phyloP scores from a whole-genome alignment of 92 coral and sea anemone genomes.

The Palythoa grandis region DNA sequence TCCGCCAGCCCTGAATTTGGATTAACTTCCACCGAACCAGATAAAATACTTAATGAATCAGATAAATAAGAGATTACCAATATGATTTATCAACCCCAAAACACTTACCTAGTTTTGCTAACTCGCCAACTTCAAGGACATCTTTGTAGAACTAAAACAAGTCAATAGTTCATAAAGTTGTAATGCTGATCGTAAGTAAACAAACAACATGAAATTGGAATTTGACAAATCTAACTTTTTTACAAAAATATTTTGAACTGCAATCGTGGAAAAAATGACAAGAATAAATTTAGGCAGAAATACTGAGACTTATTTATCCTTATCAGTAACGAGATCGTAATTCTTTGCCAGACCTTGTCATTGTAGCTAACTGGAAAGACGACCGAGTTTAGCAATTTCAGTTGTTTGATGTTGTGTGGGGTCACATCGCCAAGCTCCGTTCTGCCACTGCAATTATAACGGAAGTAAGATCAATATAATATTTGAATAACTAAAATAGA shows the following conservation, averaged over 20 bases:
- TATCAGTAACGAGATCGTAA: not conserved
- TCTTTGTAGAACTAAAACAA: constrained; percentile 92
- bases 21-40: not conserved
- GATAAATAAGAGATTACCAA: not conserved
- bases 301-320: not conserved
- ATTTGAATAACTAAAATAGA: not conserved
- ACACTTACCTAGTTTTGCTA: constrained; percentile 90
- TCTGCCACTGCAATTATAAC: constrained; percentile 59
- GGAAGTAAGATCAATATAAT: not conserved
- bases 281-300: not conserved
- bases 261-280: not conserved
- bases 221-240: not conserved
- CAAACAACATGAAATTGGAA: not conserved
- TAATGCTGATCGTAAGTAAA: not conserved
- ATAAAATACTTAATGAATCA: not conserved
- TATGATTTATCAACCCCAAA: too few relatives aligned
- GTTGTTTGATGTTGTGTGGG: constrained; percentile 97
- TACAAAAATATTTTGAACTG: not conserved
- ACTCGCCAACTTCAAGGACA: constrained; percentile 98
- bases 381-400: constrained; percentile 93
- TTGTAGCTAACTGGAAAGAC: constrained; percentile 98
- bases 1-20: too few relatives aligned
- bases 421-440: constrained; percentile 97
- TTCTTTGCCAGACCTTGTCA: constrained; percentile 78
- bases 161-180: not conserved